phyloP scores from a whole-genome alignment of 2,888 invertebrate genomes.

The Drosophila colorata region DNA sequence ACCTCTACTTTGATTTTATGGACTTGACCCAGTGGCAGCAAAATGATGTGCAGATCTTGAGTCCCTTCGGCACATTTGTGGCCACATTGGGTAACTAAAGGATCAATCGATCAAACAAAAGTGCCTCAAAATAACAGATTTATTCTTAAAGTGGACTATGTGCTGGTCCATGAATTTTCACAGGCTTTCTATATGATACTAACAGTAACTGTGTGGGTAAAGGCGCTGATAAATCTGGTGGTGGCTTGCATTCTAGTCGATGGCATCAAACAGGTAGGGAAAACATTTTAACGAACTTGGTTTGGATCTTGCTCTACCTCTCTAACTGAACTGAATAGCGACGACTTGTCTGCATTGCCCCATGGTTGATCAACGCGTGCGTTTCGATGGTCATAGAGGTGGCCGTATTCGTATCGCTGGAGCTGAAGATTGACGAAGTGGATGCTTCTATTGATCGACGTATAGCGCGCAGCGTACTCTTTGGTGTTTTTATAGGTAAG shows the following conservation, averaged over 20 bases:
- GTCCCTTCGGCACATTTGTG: slow-evolving; percentile 76
- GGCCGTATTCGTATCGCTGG: slow-evolving; percentile 77
- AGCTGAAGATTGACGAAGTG: slow-evolving; percentile 81
- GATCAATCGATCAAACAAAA: not conserved
- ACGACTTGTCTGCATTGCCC: slow-evolving; percentile 82
- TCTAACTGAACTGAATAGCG: slow-evolving; percentile 48
- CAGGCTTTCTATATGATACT: slow-evolving; percentile 82
- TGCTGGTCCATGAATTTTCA: slow-evolving; percentile 81
- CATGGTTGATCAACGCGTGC: slow-evolving; percentile 80
- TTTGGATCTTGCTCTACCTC: too few species aligned
- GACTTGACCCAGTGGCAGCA: slow-evolving; percentile 78
- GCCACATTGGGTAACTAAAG: slow-evolving; percentile 73
- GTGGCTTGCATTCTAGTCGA: slow-evolving; percentile 80
- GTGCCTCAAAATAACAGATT: not conserved
- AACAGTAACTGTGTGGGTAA: slow-evolving; percentile 79
- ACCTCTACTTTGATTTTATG: slow-evolving; percentile 78
- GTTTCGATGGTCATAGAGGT: slow-evolving; percentile 78
- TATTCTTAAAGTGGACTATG: slow-evolving; percentile 75
- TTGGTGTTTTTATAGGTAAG: slow-evolving; percentile 78
- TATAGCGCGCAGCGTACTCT: slow-evolving; percentile 79
- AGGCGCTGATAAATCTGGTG: slow-evolving; percentile 80
- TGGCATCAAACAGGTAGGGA: slow-evolving; percentile 80
- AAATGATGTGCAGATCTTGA: slow-evolving; percentile 75
- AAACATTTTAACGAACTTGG: not conserved
- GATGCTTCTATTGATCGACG: slow-evolving; percentile 81